Percentiles rank a stretch among this genome's conserved stretches.
Evolutionary conservation across 2,113 vertebrate genomes (phyloP).

Genomic region (Etia nguti): DNA sequence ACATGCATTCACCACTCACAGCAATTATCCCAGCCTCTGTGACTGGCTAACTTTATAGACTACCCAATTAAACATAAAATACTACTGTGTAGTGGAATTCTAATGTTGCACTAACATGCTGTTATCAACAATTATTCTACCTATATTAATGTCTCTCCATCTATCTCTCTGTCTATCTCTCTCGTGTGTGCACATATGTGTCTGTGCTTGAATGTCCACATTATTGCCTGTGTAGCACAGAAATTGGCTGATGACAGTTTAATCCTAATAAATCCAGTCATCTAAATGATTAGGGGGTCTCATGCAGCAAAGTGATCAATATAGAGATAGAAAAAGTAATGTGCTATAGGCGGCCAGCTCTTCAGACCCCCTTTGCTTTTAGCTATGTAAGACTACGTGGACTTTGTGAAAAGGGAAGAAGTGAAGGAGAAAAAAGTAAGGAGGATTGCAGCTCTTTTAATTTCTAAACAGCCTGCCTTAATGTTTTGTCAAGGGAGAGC

Average conservation of each 20-base stretch:
- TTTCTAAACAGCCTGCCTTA: constrained; percentile 42
- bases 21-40: not conserved
- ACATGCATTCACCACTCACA: not conserved
- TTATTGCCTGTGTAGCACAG: not conserved
- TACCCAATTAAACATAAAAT: not conserved
- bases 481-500: constrained; percentile 1
- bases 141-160: not conserved
- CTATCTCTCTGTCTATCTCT: not conserved
- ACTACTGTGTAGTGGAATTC: not conserved
- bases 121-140: not conserved
- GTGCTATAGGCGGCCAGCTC: not conserved
- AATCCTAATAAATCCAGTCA: constrained; percentile 44
- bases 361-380: not conserved
- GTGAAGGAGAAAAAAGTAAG: not conserved
- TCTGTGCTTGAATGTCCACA: not conserved
- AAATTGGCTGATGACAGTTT: constrained; percentile 34
- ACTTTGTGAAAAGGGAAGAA: not conserved
- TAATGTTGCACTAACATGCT: not conserved
- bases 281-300: constrained; percentile 39
- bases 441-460: constrained; percentile 23
- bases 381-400: not conserved
- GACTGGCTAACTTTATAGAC: not conserved
- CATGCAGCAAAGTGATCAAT: constrained; percentile 41
- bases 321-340: constrained; percentile 20
- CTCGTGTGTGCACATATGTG: not conserved